Base-by-base conservation (phyloP, 2,113 vertebrate species). In the Aix galericulata region DNA sequence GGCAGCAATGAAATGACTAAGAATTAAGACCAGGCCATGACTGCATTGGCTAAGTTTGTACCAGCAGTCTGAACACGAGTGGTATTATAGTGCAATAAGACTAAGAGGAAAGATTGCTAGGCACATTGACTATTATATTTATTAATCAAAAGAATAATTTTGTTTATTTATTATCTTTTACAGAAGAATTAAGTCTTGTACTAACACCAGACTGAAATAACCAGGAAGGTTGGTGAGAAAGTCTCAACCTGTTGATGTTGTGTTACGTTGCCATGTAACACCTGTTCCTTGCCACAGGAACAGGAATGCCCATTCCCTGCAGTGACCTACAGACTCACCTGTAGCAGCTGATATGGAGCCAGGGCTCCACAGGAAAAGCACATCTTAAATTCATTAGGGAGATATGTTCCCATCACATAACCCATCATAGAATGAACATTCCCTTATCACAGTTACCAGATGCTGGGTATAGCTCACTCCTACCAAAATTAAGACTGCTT, bases 391-490 rank as follows among this genome's bases (percentile, higher is more conserved):
- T 82, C n/a, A 29, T 21, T 23, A 13, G 31, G 15, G 10, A 29
- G 3, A 60, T 11, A 52, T 25, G n/a, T 29, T 36, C 48, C 68
- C 29, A 42, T 13, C 55, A 52, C 13, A 34, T 42, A 68, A 64
- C 6, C 15, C 16, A 76, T 6, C 9, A 52, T 0, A 78, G 21
- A 29, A 13, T n/a, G 3, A 75, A 29, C 66, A 46, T 52, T 77
- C 4, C 16, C 8, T 9, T 52, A 16, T 48, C 58, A 32, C 4
- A n/a, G 4, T 58, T 69, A 53, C 12, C 31, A 58, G n/a, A 44
- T 32, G 6, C 20, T 73, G 13, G 1, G 1, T 42, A 42, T 44
- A 13, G 7, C 9, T 89, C 0, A 0, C 26, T 72, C 31, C 31
- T 26, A 14, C 29, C 13, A 15, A 76, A 74, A n/a, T 16, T 46